Evolutionary conservation across 2,888 invertebrate genomes (phyloP).

Genomic region (Scaptomyza parva): DNA sequence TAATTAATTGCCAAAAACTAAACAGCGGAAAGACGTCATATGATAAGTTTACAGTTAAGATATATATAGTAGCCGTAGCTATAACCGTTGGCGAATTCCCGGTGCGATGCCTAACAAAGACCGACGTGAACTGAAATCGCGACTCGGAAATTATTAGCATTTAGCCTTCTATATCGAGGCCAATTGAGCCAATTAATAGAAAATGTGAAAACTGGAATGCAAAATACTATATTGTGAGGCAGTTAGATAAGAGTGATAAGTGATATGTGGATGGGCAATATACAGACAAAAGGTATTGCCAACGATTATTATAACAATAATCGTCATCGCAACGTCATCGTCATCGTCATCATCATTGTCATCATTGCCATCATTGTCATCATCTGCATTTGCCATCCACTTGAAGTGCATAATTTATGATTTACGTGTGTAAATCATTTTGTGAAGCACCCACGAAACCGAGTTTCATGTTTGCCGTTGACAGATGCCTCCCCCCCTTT

Average conservation of each 20-base stretch:
- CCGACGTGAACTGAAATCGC: conserved; percentile 71
- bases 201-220: conserved; percentile 39
- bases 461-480: conserved; percentile 45
- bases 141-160: conserved; percentile 52
- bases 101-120: conserved; percentile 69
- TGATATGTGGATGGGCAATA: conserved; percentile 14
- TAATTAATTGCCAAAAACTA: conserved; percentile 52
- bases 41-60: conserved; percentile 35
- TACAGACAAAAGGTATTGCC: conserved; percentile 6
- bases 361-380: conserved; percentile 15
- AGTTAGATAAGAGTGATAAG: conserved; percentile 37
- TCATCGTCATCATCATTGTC: conserved; percentile 18
- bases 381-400: conserved; percentile 59
- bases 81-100: conserved; percentile 43
- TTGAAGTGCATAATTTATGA: conserved; percentile 76
- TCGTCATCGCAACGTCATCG: conserved; percentile 22
- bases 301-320: conserved; percentile 17
- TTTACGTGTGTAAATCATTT: conserved; percentile 77
- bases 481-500: conserved; percentile 39
- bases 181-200: conserved; percentile 43
- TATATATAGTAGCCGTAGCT: conserved; percentile 4
- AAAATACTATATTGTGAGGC: conserved; percentile 40
- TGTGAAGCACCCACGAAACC: conserved; percentile 62
- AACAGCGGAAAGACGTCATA: conserved; percentile 32
- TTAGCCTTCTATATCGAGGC: conserved; percentile 22